These are phyloP conservation scores for Archaeoteleia sp. DNA, from an alignment of 2,888 invertebrate species.

Conservation along the genomic window DNA sequence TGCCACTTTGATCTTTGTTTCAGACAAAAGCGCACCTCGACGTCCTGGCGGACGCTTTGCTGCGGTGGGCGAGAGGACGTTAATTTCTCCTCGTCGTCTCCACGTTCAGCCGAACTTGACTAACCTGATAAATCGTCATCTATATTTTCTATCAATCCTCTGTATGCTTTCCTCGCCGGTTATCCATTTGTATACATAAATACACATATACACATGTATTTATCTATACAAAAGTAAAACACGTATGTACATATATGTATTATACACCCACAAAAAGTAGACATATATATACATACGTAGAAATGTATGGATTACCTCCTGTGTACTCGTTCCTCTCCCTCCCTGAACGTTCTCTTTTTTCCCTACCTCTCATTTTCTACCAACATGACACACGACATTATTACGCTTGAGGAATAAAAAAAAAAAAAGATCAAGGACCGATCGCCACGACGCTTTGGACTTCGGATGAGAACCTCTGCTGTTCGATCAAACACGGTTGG, in stretches of 20 bases:
- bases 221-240: background rate
- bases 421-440: conserved; percentile 21
- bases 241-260: background rate
- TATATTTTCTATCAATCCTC: conserved; percentile 53
- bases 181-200: conserved; percentile 38
- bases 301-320: conserved; percentile 21
- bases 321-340: conserved; percentile 28
- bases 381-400: conserved; percentile 30
- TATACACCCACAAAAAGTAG: background rate
- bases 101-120: conserved; percentile 48
- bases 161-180: conserved; percentile 51
- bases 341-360: conserved; percentile 14
- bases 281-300: background rate
- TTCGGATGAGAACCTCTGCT: conserved; percentile 30
- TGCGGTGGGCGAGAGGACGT: conserved; percentile 96
- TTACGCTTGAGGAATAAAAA: conserved; percentile 32
- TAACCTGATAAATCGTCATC: conserved; percentile 54
- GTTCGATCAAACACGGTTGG: conserved; percentile 42
- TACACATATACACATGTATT: conserved; percentile 12
- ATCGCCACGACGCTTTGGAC: conserved; percentile 28
- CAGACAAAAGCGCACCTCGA: conserved; percentile 97
- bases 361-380: conserved; percentile 27
- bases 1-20: conserved; percentile 71
- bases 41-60: conserved; percentile 93
- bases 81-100: conserved; percentile 75